phyloP scores from a whole-genome alignment of 2,888 invertebrate genomes.

The Cryptosula pallasiana region DNA sequence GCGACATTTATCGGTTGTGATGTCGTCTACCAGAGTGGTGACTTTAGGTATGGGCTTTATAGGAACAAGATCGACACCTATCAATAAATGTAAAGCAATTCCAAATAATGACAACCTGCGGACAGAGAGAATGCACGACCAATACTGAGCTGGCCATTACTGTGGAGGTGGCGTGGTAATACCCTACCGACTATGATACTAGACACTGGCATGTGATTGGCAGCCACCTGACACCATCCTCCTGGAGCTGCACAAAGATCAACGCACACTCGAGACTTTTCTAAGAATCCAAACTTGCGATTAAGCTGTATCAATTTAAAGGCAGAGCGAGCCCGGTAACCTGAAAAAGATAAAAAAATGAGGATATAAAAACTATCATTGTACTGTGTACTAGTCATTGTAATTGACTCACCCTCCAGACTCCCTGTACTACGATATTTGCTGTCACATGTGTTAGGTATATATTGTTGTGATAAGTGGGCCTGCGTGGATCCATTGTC shows the following conservation, averaged over 20 bases:
- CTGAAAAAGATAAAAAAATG: constrained; percentile 61
- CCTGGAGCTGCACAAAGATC: constrained; percentile 99
- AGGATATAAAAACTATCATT: no score
- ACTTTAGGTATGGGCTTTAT: constrained; percentile 86
- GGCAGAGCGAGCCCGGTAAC: constrained; percentile 95
- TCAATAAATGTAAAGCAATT: no score
- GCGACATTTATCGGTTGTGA: constrained; percentile 87
- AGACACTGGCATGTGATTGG: constrained; percentile 94
- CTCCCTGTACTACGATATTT: no score
- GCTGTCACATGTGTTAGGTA: no score
- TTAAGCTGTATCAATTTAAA: constrained; percentile 98
- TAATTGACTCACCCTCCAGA: no score
- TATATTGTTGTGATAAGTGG: no score
- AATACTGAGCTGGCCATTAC: no score
- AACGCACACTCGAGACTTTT: constrained; percentile 89
- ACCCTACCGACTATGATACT: constrained; percentile 75
- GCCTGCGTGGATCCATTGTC: no score
- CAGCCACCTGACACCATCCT: constrained; percentile 97
- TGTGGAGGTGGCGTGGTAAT: no score
- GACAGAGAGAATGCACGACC: no score
- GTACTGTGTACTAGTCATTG: no score
- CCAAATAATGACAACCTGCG: no score
- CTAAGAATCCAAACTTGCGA: constrained; percentile 91
- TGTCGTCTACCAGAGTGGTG: constrained; percentile 84
- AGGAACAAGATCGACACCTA: constrained; percentile 87